Conservation (phyloP, 1,140 invertebrate species). For the Pseudomyrmex sp. region DNA sequence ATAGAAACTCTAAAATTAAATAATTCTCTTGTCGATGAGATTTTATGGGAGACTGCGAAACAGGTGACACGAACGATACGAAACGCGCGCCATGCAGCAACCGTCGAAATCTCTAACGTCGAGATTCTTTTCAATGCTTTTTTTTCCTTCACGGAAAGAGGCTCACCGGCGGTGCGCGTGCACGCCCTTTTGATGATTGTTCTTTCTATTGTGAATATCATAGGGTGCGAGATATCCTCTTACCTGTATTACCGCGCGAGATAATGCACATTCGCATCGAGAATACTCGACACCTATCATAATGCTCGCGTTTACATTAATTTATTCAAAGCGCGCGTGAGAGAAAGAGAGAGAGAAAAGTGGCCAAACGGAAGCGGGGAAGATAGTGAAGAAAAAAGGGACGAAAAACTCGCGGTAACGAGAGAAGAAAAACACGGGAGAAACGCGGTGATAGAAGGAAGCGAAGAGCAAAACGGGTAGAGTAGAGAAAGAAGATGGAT, state of each 20-base stretch:
- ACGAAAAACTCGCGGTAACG: slow-evolving; percentile 11
- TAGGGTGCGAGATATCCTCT: slow-evolving; percentile 67
- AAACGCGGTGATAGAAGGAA: slow-evolving; percentile 25
- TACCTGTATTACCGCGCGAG: slow-evolving; percentile 76
- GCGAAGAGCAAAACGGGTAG: slow-evolving; percentile 50
- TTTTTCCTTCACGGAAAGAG: background rate
- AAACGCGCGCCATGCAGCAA: background rate
- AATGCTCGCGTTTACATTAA: slow-evolving; percentile 77
- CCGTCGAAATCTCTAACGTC: slow-evolving; percentile 41
- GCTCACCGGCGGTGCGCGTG: slow-evolving; percentile 20
- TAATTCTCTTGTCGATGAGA: slow-evolving; percentile 8
- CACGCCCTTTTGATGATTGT: slow-evolving; percentile 53
- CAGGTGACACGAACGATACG: slow-evolving; percentile 4
- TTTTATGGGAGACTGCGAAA: slow-evolving; percentile 11
- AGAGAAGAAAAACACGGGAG: slow-evolving; percentile 10
- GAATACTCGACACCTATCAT: slow-evolving; percentile 75
- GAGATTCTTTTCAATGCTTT: background rate
- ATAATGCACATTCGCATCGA: slow-evolving; percentile 75
- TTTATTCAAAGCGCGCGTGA: slow-evolving; percentile 73
- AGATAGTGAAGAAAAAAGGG: slow-evolving; percentile 2
- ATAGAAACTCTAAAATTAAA: background rate
- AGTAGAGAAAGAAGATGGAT: background rate
- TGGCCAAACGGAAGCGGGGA: background rate
- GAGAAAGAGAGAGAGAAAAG: background rate
- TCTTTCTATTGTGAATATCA: slow-evolving; percentile 1